phyloP scores from a whole-genome alignment of 2,797 vertebrate genomes.

The Ispidina picta region DNA sequence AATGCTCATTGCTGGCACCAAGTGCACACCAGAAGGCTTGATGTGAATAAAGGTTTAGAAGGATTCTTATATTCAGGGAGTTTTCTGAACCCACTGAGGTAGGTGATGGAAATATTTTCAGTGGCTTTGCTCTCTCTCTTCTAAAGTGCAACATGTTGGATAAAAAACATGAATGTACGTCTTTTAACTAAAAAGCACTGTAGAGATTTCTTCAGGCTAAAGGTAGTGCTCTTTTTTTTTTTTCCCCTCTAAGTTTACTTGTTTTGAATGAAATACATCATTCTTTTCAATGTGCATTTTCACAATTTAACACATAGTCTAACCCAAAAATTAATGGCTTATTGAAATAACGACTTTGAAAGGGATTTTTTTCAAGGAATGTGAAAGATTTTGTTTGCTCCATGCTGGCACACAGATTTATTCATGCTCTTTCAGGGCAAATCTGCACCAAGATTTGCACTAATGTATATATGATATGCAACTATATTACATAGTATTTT shows the following conservation, averaged over 20 bases:
- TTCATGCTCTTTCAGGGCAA: background rate
- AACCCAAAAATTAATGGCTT: background rate
- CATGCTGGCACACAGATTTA: background rate
- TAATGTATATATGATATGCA: background rate
- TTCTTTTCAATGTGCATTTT: background rate
- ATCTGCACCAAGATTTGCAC: background rate
- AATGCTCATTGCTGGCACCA: background rate
- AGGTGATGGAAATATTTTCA: background rate
- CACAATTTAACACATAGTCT: conserved; percentile 1
- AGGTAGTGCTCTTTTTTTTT: background rate
- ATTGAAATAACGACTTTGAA: conserved; percentile 31
- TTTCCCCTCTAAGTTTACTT: background rate
- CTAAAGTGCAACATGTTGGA: background rate
- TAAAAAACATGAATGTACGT: background rate
- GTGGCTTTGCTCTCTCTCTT: background rate
- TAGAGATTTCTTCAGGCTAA: conserved; percentile 1
- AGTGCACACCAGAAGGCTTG: background rate
- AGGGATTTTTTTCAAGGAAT: background rate
- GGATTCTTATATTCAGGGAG: background rate
- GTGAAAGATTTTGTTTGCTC: conserved; percentile 1
- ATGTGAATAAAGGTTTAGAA: background rate
- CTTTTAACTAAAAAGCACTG: background rate
- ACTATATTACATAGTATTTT: background rate
- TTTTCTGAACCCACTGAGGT: background rate
- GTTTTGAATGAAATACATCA: conserved; percentile 13